Conservation (phyloP, 2,113 vertebrate species). For the Thalassoma bifasciatum region DNA sequence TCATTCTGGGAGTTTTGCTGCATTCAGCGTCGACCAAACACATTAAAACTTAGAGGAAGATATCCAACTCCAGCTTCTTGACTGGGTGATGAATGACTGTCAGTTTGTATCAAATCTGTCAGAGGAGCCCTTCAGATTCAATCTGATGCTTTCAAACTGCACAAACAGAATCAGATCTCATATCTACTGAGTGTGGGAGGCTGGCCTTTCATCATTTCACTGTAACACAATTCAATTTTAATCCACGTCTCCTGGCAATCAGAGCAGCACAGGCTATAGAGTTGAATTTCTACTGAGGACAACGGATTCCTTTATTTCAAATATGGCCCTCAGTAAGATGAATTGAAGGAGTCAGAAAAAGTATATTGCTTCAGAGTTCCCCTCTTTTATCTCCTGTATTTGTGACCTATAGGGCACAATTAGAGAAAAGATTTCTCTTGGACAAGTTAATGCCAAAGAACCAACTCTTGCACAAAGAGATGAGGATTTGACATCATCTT, state of each 20-base stretch:
- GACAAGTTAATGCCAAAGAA: neutral
- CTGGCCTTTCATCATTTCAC: neutral
- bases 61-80: neutral
- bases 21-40: constrained; percentile 5
- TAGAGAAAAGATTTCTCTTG: neutral
- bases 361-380: too few relatives aligned
- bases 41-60: neutral
- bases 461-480: neutral
- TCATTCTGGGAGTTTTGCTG: neutral
- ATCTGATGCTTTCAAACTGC: constrained; percentile 23
- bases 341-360: neutral
- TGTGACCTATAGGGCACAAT: neutral
- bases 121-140: constrained; percentile 1
- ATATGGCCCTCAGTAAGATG: neutral
- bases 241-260: constrained; percentile 2
- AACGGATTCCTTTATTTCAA: neutral
- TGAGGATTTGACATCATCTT: neutral
- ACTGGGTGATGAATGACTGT: constrained; percentile 15
- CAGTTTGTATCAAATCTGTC: constrained; percentile 20
- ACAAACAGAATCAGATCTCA: constrained; percentile 19
- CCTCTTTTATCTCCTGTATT: neutral
- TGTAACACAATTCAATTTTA: constrained; percentile 11
- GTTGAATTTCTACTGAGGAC: neutral
- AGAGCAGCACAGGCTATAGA: neutral
- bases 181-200: constrained; percentile 5